Evolutionary conservation across 2,888 invertebrate species (phyloP), one percentile per base, ranked within the genome.

Genomic region (Girardia tigrina): DNA sequence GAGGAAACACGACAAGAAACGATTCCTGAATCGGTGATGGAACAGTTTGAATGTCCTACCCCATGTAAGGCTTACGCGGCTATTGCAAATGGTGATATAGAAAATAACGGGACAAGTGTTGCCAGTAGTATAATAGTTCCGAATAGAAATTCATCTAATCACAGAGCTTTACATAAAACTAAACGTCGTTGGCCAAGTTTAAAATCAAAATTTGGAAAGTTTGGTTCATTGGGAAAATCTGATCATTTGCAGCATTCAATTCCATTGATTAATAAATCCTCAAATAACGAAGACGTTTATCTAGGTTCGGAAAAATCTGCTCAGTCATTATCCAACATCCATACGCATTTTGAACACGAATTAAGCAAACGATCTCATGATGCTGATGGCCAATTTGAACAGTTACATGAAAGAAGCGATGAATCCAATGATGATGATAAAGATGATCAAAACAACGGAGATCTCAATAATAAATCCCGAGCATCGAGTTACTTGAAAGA

Each of bases 401-500:
- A 56, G n/a, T n/a, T 56, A 20, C 6, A 56, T 56, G 56, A 56
- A 56, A 56, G 56, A 56, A 56, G 56, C 23, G 56, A 56, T 16
- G 56, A 56, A 56, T 56, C 56, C n/a, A 16, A 56, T 56, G 56
- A 56, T n/a, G 56, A 56, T 20, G n/a, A 16, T 56, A 36, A 16
- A 36, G n/a, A 56, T 4, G 56, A 56, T n/a, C 36, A 36, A 36
- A 12, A 12, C 8, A n/a, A 56, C 23, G 56, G 56, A 56, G 56
- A 56, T 23, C 4, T 56, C 6, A 56, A 56, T 56, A 56, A 56
- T 14, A 71, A 71, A 71, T 42, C 29, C 16, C 16, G 74, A n/a
- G 36, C 74, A 2, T 76, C 76, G n/a, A 72, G 72, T 28, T 77
- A 78, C 78, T 79, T 84, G 42, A 81, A 82, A 78, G 84, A 84